Percentiles rank a stretch among this genome's conserved stretches.
Evolutionary conservation across 2,113 vertebrate species (phyloP).

Genomic region (Menura novaehollandiae): DNA sequence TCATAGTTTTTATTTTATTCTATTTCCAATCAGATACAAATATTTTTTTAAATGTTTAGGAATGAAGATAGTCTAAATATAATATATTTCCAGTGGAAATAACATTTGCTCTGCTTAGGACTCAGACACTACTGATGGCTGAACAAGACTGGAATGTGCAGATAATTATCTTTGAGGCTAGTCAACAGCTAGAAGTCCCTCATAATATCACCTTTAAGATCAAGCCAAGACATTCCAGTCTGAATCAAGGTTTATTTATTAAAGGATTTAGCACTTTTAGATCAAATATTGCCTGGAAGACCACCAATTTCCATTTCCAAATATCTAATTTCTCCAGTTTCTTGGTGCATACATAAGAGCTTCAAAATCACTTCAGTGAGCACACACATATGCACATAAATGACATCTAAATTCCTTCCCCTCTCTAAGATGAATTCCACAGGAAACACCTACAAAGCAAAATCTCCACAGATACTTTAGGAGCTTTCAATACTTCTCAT

Average conservation of each 20-base stretch:
- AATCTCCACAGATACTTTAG: neutral
- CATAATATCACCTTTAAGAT: slow-evolving; percentile 77
- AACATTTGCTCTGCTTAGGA: slow-evolving; percentile 55
- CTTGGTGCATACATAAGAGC: slow-evolving; percentile 52
- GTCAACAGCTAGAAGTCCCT: slow-evolving; percentile 68
- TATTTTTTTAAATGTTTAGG: slow-evolving; percentile 18
- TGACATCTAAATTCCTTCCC: slow-evolving; percentile 46
- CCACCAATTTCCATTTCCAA: slow-evolving; percentile 78
- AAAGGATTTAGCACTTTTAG: slow-evolving; percentile 81
- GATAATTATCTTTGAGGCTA: slow-evolving; percentile 77
- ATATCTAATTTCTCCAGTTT: slow-evolving; percentile 77
- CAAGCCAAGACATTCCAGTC: slow-evolving; percentile 82
- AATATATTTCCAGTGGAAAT: slow-evolving; percentile 55
- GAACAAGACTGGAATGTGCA: slow-evolving; percentile 72
- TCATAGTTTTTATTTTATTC: neutral
- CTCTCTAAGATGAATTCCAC: slow-evolving; percentile 25
- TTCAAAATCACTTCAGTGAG: slow-evolving; percentile 43
- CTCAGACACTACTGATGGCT: slow-evolving; percentile 59
- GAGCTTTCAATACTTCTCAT: neutral
- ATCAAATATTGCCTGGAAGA: slow-evolving; percentile 76
- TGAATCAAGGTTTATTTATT: slow-evolving; percentile 81
- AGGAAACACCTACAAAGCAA: slow-evolving; percentile 42
- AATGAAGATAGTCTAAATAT: slow-evolving; percentile 42
- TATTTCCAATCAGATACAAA: slow-evolving; percentile 13
- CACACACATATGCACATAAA: neutral